A percentile compares a stretch with the other conserved stretches of the same genome.
phyloP scores from a whole-genome alignment of 2,797 vertebrate genomes.

The Trichosurus vulpecula region DNA sequence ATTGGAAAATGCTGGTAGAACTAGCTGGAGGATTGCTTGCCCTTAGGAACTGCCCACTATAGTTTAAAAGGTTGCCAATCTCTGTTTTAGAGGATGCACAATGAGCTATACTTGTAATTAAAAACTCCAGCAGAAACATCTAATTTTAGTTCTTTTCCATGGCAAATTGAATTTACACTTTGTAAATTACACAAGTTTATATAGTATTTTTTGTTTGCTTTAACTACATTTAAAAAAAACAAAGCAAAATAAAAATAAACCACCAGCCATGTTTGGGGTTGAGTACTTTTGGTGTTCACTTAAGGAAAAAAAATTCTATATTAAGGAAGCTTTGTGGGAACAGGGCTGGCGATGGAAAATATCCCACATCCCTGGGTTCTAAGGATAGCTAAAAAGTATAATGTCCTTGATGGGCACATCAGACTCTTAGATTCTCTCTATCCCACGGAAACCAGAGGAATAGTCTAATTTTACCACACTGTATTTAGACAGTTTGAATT shows the following conservation, averaged over 20 bases:
- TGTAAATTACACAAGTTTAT: constrained; percentile 63
- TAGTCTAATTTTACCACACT: constrained; percentile 61
- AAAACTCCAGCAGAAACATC: constrained; percentile 12
- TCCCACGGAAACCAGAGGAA: constrained; percentile 42
- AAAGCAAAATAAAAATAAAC: constrained; percentile 72
- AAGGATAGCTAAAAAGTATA: constrained; percentile 48
- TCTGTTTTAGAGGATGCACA: constrained; percentile 11
- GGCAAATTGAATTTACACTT: constrained; percentile 30
- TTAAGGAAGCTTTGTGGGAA: constrained; percentile 68
- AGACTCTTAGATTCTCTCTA: background rate
- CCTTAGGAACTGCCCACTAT: background rate
- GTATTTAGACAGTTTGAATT: constrained; percentile 59
- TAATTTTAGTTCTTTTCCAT: constrained; percentile 35
- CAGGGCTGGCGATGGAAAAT: constrained; percentile 40
- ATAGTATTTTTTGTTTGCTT: constrained; percentile 55
- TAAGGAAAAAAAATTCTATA: constrained; percentile 63
- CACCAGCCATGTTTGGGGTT: constrained; percentile 69
- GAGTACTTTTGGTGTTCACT: constrained; percentile 47
- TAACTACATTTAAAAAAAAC: constrained; percentile 53
- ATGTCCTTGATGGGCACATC: constrained; percentile 19
- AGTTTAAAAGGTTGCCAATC: background rate
- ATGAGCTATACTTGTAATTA: constrained; percentile 5
- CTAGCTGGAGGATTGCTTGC: background rate
- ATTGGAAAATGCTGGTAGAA: background rate
- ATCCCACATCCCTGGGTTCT: constrained; percentile 41